Conservation (phyloP, 1,140 invertebrate genomes). For the Drosophila pseudoobscura region DNA sequence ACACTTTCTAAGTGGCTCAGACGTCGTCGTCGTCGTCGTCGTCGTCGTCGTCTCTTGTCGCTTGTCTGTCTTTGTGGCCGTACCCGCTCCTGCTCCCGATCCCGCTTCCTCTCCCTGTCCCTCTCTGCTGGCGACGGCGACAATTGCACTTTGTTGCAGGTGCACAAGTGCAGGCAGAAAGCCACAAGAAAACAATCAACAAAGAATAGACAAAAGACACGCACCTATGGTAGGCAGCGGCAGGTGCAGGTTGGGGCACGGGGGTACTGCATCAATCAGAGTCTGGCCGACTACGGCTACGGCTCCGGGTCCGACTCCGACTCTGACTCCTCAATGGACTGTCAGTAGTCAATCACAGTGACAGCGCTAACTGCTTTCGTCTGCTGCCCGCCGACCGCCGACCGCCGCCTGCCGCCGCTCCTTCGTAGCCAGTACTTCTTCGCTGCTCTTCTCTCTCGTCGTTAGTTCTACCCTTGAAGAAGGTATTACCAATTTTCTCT, state of each 20-base stretch:
- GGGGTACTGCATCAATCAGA: conserved; percentile 50
- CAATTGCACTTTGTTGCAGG: conserved; percentile 54
- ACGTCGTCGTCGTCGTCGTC: conserved; percentile 18
- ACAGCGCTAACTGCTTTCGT: conserved; percentile 53
- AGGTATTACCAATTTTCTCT: too few species aligned
- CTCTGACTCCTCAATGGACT: conserved; percentile 39
- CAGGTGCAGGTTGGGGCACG: neutral
- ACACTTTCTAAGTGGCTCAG: conserved; percentile 77
- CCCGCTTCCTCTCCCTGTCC: conserved; percentile 4
- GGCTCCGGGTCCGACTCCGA: neutral
- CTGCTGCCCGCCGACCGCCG: conserved; percentile 9
- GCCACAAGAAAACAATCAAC: conserved; percentile 39
- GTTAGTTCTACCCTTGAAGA: neutral
- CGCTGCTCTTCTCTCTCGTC: neutral
- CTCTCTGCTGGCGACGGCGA: conserved; percentile 28
- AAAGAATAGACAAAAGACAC: conserved; percentile 48
- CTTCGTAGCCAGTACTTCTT: neutral
- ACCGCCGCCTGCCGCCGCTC: conserved; percentile 12
- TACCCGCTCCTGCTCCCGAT: neutral
- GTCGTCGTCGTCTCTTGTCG: neutral
- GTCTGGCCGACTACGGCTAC: conserved; percentile 35
- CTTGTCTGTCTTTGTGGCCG: neutral
- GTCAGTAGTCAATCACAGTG: conserved; percentile 52
- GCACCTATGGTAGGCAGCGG: conserved; percentile 17
- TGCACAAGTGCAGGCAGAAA: conserved; percentile 47